Evolutionary conservation across 2,113 vertebrate genomes (phyloP), one percentile per base, ranked within the genome.

Genomic region (Poeciliopsis prolifica): DNA sequence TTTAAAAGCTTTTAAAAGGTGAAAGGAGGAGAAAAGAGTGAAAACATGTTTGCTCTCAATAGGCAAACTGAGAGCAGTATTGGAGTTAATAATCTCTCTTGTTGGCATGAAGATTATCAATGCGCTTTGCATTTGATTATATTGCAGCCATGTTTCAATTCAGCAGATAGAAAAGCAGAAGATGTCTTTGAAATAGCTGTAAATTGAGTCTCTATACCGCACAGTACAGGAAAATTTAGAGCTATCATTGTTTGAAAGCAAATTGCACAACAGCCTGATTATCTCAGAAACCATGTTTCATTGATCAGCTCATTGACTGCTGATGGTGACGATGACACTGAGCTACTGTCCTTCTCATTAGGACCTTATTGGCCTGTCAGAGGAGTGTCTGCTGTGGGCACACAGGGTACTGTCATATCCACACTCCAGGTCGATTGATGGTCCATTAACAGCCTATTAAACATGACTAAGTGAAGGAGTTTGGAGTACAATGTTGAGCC

Each of bases 361-460:
- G 82, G 87, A 80, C 81, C 86, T 82, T 87, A 86, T 90, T 86
- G 90, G 91, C 83, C 89, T 83, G 86, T 90, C 89, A 76, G 80
- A 85, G 82, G 81, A 81, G 74, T 81, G 84, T 80, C 87, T 86
- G 78, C 83, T 85, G 83, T 74, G 80, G 72, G 81, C 87, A 70
- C 83, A 70, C 68, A 13, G 75, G 80, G 54, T 87, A 70, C 88
- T 81, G 89, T 93, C 90, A 92, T 92, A 87, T 88, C 85, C 90
- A 89, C 81, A 64, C 79, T 68, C 82, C 84, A 75, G 88, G 84
- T 92, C 90, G 87, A 93, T 92, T 89, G 89, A 93, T 91, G 87
- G 86, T 81, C 90, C 84, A 91, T 93, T 92, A 92, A 91, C 89
- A 81, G 89, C 91, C 92, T 89, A 90, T 93, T 93, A 92, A 92